Evolutionary conservation across 1,140 invertebrate species (phyloP).

Genomic region (Lepidurus packardi): DNA sequence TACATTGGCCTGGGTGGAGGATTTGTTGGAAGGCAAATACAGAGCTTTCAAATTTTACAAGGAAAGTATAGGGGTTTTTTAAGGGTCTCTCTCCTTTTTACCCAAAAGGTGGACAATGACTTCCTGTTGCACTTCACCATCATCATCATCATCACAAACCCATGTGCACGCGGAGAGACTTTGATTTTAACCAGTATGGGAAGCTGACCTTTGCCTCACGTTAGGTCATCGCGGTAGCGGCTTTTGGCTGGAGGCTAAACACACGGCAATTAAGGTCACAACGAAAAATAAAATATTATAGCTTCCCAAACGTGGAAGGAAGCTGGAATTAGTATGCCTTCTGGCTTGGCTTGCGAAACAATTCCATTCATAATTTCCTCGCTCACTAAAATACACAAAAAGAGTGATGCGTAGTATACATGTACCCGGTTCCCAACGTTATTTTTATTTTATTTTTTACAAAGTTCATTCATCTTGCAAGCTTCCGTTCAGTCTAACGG

Average conservation of each 20-base stretch:
- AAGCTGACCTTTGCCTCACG: constrained; percentile 16
- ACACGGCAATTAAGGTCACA: constrained; percentile 6
- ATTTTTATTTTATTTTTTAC: background rate
- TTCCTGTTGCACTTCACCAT: constrained; percentile 14
- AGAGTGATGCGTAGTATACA: background rate
- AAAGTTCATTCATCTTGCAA: constrained; percentile 5
- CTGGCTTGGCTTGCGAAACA: constrained; percentile 17
- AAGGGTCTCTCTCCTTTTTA: background rate
- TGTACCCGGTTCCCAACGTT: background rate
- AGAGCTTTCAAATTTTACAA: constrained; percentile 4
- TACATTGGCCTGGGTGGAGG: background rate
- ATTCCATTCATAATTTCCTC: constrained; percentile 21
- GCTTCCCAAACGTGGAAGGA: constrained; percentile 7
- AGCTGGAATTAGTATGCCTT: constrained; percentile 21
- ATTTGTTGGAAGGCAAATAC: background rate
- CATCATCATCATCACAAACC: background rate
- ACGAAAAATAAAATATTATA: background rate
- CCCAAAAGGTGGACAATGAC: background rate
- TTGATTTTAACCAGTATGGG: constrained; percentile 15
- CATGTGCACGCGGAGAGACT: background rate
- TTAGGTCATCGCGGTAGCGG: constrained; percentile 8
- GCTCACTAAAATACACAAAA: background rate
- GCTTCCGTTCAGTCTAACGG: background rate
- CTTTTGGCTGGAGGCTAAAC: background rate
- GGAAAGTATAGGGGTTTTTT: constrained; percentile 11